These are phyloP conservation scores for Nysson spinosus DNA, from an alignment of 2,888 invertebrate species.

Conservation along the genomic window DNA sequence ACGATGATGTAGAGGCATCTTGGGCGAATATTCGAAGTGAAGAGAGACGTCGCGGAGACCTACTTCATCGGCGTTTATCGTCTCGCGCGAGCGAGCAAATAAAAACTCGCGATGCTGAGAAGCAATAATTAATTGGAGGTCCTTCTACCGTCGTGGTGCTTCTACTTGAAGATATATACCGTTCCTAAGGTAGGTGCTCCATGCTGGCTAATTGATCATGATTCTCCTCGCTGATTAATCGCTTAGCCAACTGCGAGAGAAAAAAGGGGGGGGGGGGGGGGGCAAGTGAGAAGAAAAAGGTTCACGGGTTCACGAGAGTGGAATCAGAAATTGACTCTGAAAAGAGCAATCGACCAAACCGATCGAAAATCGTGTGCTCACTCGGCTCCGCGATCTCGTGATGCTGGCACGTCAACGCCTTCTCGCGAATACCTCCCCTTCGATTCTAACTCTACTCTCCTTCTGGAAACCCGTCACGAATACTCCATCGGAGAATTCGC, in stretches of 20 bases:
- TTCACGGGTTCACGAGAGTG: neutral
- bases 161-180: neutral
- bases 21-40: slow-evolving; percentile 25
- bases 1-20: neutral
- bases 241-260: slow-evolving; percentile 59
- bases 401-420: too few relatives aligned
- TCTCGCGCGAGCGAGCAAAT: slow-evolving; percentile 1
- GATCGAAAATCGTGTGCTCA: too few relatives aligned
- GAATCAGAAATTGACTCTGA: neutral
- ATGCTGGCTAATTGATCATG: slow-evolving; percentile 69
- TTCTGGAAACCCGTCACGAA: too few relatives aligned
- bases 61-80: neutral
- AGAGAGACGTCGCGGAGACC: neutral
- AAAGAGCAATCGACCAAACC: too few relatives aligned
- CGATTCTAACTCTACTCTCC: too few relatives aligned
- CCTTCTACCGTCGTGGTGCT: slow-evolving; percentile 5
- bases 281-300: neutral
- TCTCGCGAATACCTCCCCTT: slow-evolving; percentile 9
- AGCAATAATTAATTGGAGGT: slow-evolving; percentile 68
- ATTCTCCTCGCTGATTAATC: slow-evolving; percentile 65
- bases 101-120: slow-evolving; percentile 40
- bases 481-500: too few relatives aligned
- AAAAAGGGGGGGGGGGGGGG: slow-evolving; percentile 6
- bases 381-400: too few relatives aligned
- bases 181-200: slow-evolving; percentile 53